Percentiles rank a stretch among this genome's conserved stretches.
These are phyloP conservation scores for Pelochelys cantorii DNA, from an alignment of 2,797 vertebrate genomes.

Conservation along the genomic window DNA sequence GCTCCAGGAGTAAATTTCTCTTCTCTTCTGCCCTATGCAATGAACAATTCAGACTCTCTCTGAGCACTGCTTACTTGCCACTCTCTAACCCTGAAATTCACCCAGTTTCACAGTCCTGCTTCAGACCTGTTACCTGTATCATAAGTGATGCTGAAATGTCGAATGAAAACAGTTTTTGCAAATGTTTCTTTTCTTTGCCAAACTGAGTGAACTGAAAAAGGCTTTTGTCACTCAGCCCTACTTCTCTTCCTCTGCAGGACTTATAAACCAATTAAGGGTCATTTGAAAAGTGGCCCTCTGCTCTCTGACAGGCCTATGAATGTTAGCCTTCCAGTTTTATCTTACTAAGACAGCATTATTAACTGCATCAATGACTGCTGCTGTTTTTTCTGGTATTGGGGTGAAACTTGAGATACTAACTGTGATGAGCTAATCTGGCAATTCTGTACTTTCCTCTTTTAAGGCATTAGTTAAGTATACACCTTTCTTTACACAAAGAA, in stretches of 20 bases:
- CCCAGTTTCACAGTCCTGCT: slow-evolving; percentile 13
- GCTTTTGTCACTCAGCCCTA: slow-evolving; percentile 53
- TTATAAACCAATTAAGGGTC: slow-evolving; percentile 65
- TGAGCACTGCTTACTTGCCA: background rate
- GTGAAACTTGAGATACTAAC: slow-evolving; percentile 79
- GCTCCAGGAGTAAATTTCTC: background rate
- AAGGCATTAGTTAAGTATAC: slow-evolving; percentile 80
- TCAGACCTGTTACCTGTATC: background rate
- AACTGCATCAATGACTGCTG: slow-evolving; percentile 61
- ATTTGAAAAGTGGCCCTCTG: slow-evolving; percentile 68
- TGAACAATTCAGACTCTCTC: background rate
- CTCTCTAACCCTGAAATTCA: slow-evolving; percentile 39
- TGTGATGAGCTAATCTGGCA: slow-evolving; percentile 80
- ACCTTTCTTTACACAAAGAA: slow-evolving; percentile 72
- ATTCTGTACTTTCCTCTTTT: slow-evolving; percentile 73
- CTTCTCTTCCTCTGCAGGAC: slow-evolving; percentile 23
- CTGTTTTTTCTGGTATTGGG: slow-evolving; percentile 71
- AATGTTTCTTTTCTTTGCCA: slow-evolving; percentile 41
- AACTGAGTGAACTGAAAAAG: slow-evolving; percentile 45
- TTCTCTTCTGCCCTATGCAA: slow-evolving; percentile 30
- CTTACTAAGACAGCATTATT: slow-evolving; percentile 76
- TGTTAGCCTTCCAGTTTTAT: slow-evolving; percentile 77
- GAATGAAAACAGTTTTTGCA: slow-evolving; percentile 51
- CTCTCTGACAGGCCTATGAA: slow-evolving; percentile 59
- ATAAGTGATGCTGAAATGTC: background rate